Evolutionary conservation across 2,113 vertebrate genomes (phyloP).

Genomic region (Oophaga pumilio): DNA sequence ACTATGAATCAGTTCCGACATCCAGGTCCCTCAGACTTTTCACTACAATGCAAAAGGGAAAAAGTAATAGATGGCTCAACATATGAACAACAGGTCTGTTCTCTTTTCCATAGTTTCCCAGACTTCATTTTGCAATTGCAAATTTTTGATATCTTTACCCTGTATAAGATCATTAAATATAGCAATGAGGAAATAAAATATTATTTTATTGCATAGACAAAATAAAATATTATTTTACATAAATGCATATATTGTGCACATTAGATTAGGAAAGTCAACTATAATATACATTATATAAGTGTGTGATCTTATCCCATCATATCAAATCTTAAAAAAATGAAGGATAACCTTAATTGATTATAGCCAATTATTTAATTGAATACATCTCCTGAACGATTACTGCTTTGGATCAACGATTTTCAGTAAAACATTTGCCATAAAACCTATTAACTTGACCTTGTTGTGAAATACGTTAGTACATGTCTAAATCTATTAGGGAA

Average conservation of each 20-base stretch:
- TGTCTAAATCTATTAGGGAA: constrained; percentile 74
- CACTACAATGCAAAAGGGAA: no score
- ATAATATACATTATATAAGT: background rate
- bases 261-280: background rate
- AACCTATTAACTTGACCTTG: constrained; percentile 76
- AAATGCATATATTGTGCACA: background rate
- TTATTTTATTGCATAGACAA: no score
- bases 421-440: constrained; percentile 71
- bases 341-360: constrained; percentile 68
- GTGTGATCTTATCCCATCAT: constrained; percentile 18
- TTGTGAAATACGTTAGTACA: constrained; percentile 76
- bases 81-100: no score
- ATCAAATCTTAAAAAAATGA: constrained; percentile 58
- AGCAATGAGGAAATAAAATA: no score
- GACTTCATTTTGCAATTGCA: no score
- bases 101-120: no score
- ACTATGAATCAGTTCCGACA: no score
- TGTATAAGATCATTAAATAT: no score
- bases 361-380: constrained; percentile 68
- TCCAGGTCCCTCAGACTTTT: no score
- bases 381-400: constrained; percentile 66
- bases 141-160: no score
- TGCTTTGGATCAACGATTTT: constrained; percentile 69
- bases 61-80: no score
- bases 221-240: no score